Evolutionary conservation across 2,113 vertebrate genomes (phyloP).

Genomic region (Plecotus auritus): DNA sequence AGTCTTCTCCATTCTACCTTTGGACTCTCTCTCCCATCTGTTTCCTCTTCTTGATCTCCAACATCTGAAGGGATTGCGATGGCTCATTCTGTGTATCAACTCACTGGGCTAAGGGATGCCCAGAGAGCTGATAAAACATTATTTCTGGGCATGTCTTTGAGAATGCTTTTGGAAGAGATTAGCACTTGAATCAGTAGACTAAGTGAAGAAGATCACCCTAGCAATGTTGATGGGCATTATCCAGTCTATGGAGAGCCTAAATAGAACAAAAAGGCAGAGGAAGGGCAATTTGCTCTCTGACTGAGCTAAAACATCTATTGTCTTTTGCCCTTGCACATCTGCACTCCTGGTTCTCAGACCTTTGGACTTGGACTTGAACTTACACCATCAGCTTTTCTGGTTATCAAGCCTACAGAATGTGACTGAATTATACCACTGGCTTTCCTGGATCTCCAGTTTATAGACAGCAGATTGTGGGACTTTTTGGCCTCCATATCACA

Average conservation of each 20-base stretch:
- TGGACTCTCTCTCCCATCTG: neutral
- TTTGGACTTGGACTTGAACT: neutral
- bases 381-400: neutral
- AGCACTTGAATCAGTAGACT: neutral
- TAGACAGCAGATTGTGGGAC: neutral
- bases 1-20: neutral
- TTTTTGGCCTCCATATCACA: neutral
- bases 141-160: neutral
- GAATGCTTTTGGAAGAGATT: neutral
- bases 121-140: neutral
- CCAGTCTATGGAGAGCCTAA: neutral
- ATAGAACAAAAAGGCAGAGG: neutral
- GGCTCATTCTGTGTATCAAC: neutral
- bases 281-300: neutral
- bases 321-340: neutral
- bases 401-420: neutral
- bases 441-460: neutral
- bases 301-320: neutral
- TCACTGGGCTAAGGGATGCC: neutral
- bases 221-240: neutral
- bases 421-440: neutral
- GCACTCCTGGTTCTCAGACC: neutral
- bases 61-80: neutral
- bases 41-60: neutral
- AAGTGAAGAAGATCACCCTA: neutral